These are phyloP conservation scores for Malurus splendens DNA, from an alignment of 2,797 vertebrate species.

Conservation along the genomic window DNA sequence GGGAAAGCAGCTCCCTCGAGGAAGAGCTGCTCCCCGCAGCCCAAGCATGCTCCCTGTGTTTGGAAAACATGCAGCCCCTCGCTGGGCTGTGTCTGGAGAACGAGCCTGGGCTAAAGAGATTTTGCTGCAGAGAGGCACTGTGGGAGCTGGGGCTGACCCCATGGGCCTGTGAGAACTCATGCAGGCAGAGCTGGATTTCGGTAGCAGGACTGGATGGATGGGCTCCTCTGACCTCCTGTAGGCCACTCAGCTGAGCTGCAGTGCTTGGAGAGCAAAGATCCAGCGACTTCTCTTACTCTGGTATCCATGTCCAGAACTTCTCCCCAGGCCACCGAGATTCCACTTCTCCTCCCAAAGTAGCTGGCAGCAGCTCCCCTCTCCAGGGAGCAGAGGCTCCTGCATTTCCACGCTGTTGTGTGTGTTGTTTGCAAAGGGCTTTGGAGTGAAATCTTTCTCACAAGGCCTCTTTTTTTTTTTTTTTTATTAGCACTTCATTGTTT, in stretches of 20 bases:
- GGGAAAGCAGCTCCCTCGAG: background rate
- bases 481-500: slow-evolving; percentile 57
- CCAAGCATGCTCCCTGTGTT: rapidly evolving
- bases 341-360: slow-evolving; percentile 38
- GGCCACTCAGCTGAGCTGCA: background rate
- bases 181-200: background rate
- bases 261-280: background rate
- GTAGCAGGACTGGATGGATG: rapidly evolving
- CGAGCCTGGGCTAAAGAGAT: background rate
- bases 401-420: slow-evolving; percentile 6
- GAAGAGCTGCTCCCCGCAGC: rapidly evolving
- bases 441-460: slow-evolving; percentile 27
- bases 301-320: background rate
- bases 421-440: background rate
- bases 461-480: background rate
- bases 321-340: background rate
- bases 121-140: rapidly evolving
- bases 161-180: rapidly evolving
- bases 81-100: background rate
- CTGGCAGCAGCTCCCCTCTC: slow-evolving; percentile 34
- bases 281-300: background rate
- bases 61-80: background rate
- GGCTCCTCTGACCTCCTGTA: background rate
- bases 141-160: background rate
- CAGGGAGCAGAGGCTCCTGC: background rate